Percentiles rank a stretch among this genome's conserved stretches.
Conservation (phyloP, 1,140 invertebrate species). For the Cotesia typhae region DNA sequence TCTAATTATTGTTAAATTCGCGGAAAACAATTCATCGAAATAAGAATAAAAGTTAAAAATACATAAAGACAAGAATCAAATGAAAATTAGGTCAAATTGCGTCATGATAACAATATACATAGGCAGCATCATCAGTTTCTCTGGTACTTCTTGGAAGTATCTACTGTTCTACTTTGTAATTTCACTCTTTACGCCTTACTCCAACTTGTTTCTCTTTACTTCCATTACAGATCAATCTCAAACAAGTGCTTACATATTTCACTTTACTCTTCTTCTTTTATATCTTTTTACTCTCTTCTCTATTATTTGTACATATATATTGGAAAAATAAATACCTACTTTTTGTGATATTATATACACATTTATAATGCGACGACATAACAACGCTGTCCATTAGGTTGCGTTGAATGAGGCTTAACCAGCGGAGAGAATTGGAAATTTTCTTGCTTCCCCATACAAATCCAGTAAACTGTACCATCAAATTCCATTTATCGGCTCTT, state of each 20-base stretch:
- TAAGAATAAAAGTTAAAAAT: neutral
- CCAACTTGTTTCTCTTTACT: neutral
- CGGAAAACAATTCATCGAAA: neutral
- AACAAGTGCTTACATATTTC: neutral
- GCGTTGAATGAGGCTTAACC: constrained; percentile 6
- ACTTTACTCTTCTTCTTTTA: neutral
- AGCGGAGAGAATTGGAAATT: constrained; percentile 11
- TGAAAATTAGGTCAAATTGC: constrained; percentile 15
- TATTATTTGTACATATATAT: neutral
- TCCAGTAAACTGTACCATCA: neutral
- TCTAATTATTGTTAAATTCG: constrained; percentile 1
- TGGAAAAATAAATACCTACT: no score
- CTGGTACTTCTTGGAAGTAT: constrained; percentile 8
- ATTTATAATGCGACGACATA: no score
- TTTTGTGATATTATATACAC: no score
- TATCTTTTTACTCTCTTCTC: no score
- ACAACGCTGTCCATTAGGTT: neutral
- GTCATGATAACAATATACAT: constrained; percentile 12
- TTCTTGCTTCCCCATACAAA: neutral
- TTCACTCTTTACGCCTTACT: neutral
- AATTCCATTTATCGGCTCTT: constrained; percentile 5
- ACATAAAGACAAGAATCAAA: neutral
- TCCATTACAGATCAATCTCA: constrained; percentile 18
- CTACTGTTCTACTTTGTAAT: constrained; percentile 19
- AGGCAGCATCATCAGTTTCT: constrained; percentile 2